Evolutionary conservation across 2,113 vertebrate genomes (phyloP), one percentile per base, ranked within the genome.

Genomic region (Corvus cornix): DNA sequence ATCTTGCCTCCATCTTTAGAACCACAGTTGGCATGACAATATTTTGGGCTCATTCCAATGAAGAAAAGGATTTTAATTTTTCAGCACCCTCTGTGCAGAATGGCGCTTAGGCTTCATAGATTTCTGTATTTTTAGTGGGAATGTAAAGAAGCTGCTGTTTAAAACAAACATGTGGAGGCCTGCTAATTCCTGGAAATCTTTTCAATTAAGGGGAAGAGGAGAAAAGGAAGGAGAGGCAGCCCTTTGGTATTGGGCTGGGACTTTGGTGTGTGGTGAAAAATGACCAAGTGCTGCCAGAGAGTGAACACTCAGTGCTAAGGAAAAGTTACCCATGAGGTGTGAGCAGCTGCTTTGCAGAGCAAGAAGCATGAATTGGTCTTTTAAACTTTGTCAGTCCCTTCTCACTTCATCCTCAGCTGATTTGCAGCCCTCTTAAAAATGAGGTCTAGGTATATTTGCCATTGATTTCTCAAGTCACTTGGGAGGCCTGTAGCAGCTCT

Each of bases 11-110:
- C 35, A 27, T 80, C 68, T 90, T 69, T 44, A 48, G 69, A 88
- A 81, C 48, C 23, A 27, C 17, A 4, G 43, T 83, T 75, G 53
- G 31, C 31, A 27, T 74, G 75, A 56, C 35, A 59, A 18, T 70
- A n/a, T 78, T 93, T 81, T 90, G 55, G 33, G 20, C 75, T 90
- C 21, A 22, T 13, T 41, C 24, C 60, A 75, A 2, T 43, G 41
- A 84, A 84, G 82, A 59, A 84, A 69, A 68, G 19, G 19, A 74
- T 89, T 82, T 90, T 52, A 67, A 46, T 87, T 81, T 82, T 91
- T 66, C 41, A 62, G 31, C 21, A 49, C 21, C 21, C 53, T 95
- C 68, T 90, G 24, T 82, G 60, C n/a, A 60, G 43, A 82, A 55
- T 44, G 35, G 13, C 13, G 26, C 10, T 43, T 83, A 46, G 2